Evolutionary conservation across 2,113 vertebrate genomes (phyloP), one percentile per base, ranked within the genome.

Genomic region (Nasalis larvatus): DNA sequence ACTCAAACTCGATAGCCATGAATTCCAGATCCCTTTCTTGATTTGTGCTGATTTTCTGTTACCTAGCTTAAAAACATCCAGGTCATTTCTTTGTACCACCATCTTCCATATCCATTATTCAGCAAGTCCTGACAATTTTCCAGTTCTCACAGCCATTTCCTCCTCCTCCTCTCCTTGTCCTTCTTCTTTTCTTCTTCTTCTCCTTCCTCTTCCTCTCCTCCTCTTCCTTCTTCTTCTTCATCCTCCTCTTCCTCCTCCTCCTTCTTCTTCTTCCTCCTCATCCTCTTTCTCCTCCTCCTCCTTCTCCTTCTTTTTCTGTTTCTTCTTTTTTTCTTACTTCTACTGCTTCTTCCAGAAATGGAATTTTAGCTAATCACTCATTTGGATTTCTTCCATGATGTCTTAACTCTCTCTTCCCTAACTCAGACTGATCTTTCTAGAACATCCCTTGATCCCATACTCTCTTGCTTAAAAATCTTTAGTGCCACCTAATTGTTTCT

Each of bases 381-480:
- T 56, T 35, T 77, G 18, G 12, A 12, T 82, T 89, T 95, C 63
- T 93, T 90, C 23, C 63, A 76, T 25, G 27, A 21, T 49, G 18
- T 63, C 40, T 82, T 82, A 68, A 23, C 35, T 91, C 77, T 35
- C 16, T 82, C 35, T 25, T 32, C 3, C 54, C 66, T 84, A 40
- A 85, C 54, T 93, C 16, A 94, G 47, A 89, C 11, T 66, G 18
- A 13, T 86, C 30, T 69, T 83, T 27, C 10, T 54, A 80, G 60
- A 88, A 30, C n/a, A 93, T 76, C 17, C n/a, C 30, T 54, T 25
- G 40, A 68, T n/a, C 45, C 42, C 71, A 58, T 32, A 80, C 13
- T 27, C 5, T 95, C 42, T 92, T 86, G 56, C 3, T 81, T 56
- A 88, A 42, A 97, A 89, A 30, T 71, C 37, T 73, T 87, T 45